Percentiles rank a stretch among this genome's conserved stretches.
phyloP scores from a whole-genome alignment of 2,888 invertebrate species.

The Campaea margaritaria region DNA sequence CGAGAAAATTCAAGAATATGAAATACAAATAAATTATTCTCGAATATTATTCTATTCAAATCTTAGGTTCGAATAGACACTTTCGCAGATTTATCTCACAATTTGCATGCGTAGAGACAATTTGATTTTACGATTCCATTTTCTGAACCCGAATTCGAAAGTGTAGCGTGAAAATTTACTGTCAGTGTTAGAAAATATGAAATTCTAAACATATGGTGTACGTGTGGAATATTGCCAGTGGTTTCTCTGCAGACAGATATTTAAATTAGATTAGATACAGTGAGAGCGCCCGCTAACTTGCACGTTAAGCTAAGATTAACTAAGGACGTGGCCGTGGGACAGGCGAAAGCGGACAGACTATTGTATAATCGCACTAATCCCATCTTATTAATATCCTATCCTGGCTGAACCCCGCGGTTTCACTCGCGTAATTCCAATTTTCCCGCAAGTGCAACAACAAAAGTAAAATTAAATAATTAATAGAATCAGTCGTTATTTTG shows the following conservation, averaged over 20 bases:
- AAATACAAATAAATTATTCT: background rate
- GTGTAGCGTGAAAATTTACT: slow-evolving; percentile 12
- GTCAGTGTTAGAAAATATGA: slow-evolving; percentile 17
- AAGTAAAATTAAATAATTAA: too few species aligned
- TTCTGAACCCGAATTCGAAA: slow-evolving; percentile 15
- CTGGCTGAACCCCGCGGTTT: too few species aligned
- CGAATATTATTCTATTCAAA: background rate
- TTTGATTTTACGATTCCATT: slow-evolving; percentile 18
- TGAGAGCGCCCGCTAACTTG: slow-evolving; percentile 18
- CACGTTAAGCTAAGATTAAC: background rate
- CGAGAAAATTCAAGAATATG: too few species aligned
- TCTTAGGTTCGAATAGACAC: slow-evolving; percentile 1
- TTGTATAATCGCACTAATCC: too few species aligned
- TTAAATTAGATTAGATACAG: slow-evolving; percentile 19
- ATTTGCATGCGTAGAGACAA: slow-evolving; percentile 22
- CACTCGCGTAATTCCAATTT: too few species aligned
- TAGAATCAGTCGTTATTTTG: too few species aligned
- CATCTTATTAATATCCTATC: too few species aligned
- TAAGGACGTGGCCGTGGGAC: background rate
- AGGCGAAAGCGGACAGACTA: background rate
- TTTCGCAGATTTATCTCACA: slow-evolving; percentile 1
- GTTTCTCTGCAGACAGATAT: slow-evolving; percentile 14
- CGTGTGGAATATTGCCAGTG: slow-evolving; percentile 5
- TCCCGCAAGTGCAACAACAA: too few species aligned
- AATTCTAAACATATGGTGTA: slow-evolving; percentile 12